Evolutionary conservation across 2,113 vertebrate species (phyloP), one percentile per base, ranked within the genome.

Genomic region (Manacus vitellinus): DNA sequence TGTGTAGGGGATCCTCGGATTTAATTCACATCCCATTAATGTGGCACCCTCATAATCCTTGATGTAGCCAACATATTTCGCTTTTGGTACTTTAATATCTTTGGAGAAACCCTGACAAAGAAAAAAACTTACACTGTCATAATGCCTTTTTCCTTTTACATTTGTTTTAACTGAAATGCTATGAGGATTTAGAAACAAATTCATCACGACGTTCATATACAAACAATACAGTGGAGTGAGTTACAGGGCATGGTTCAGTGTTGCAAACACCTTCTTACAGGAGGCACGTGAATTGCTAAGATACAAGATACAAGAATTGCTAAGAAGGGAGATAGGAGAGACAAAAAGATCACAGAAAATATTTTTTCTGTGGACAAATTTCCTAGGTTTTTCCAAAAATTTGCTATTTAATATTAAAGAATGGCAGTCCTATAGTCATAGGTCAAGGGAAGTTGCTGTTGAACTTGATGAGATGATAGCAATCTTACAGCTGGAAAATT

Each of bases 41-140:
- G 99, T 99, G 92, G 99, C 99, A 74, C 99, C 99, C 97, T 99
- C 99, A 82, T 99, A 99, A 96, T 99, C 99, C 92, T 99, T 99
- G 96, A 99, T 99, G 95, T 99, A 99, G 94, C 99, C 99, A 95
- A 99, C 98, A 46, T 99, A 99, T 95, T 99, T 99, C 93, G 98
- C 98, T 98, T 99, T 99, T 91, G 99, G 98, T 94, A 99, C 99
- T 98, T 99, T 99, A 95, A 99, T 99, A 96, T 99, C 99, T 98
- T 99, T 99, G 94, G 99, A 99, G 95, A 99, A 99, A 95, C 99
- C 99, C 99, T 99, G 92, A 55, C 30, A 37, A 28, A 83, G 16
- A 30, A 41, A 51, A 61, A 33, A 25, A 28, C 5, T 66, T 15
- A 49, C 20, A 47, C n/a, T 65, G 20, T 52, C n/a, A 86, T 8